phyloP scores from a whole-genome alignment of 2,113 vertebrate species.

The Electrona antarctica region DNA sequence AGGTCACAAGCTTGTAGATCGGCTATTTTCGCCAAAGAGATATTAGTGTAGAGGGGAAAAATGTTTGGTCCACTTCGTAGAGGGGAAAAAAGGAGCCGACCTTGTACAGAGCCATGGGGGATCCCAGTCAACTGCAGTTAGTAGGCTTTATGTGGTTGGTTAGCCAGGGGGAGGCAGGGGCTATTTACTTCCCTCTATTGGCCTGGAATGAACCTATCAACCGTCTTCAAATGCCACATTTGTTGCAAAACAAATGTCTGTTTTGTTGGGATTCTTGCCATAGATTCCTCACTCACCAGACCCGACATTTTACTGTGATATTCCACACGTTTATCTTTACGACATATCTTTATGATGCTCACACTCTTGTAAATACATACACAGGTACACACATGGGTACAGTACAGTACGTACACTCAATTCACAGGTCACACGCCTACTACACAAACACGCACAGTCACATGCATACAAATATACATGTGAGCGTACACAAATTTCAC shows the following conservation, averaged over 20 bases:
- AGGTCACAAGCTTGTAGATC: too few relatives aligned
- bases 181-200: slow-evolving; percentile 25
- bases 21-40: too few relatives aligned
- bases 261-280: slow-evolving; percentile 27
- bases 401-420: background rate
- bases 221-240: background rate
- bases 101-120: too few relatives aligned
- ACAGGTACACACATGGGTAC: background rate
- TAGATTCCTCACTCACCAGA: too few relatives aligned
- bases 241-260: too few relatives aligned
- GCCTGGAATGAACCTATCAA: slow-evolving; percentile 38
- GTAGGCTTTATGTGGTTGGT: too few relatives aligned
- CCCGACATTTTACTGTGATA: background rate
- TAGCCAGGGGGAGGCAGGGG: slow-evolving; percentile 1
- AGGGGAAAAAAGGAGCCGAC: too few relatives aligned
- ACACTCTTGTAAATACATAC: too few relatives aligned
- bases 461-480: background rate
- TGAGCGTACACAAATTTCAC: too few relatives aligned
- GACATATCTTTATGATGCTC: background rate
- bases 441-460: background rate
- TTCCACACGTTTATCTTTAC: background rate
- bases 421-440: background rate
- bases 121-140: too few relatives aligned
- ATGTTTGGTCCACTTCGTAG: too few relatives aligned
- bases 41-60: too few relatives aligned